A percentile compares a stretch with the other conserved stretches of the same genome.
Conservation (phyloP, 2,888 invertebrate genomes). For the Parnassius orleans region DNA sequence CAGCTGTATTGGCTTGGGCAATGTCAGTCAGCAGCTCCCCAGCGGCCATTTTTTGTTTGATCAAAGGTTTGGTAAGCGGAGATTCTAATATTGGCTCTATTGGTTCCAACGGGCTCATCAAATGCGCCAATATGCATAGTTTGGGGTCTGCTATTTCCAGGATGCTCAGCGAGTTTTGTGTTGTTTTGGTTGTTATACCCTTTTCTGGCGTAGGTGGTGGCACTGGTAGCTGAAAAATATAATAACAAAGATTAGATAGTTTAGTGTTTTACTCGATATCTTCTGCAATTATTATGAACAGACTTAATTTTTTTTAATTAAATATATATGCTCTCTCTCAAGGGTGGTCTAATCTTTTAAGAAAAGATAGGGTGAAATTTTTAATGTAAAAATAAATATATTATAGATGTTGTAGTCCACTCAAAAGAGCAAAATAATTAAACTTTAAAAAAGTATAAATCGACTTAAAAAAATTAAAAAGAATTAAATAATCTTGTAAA, state of each 20-base stretch:
- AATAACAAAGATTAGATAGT: not conserved
- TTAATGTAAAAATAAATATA: no score
- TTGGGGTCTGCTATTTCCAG: conserved; percentile 94
- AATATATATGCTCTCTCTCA: no score
- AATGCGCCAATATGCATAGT: conserved; percentile 91
- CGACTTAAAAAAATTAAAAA: no score
- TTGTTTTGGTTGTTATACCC: conserved; percentile 81
- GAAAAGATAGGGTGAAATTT: no score
- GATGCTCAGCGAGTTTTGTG: conserved; percentile 85
- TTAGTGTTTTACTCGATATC: not conserved
- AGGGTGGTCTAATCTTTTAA: no score
- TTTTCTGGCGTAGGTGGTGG: conserved; percentile 84
- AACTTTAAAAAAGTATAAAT: no score
- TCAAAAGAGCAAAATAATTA: no score
- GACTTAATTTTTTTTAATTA: no score
- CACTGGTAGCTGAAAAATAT: conserved; percentile 76
- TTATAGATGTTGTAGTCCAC: no score
- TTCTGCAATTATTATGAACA: no score
- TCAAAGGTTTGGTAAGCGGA: conserved; percentile 88
- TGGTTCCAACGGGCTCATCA: conserved; percentile 93
- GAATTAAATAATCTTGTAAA: no score
- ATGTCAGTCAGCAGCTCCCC: conserved; percentile 89
- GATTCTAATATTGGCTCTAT: conserved; percentile 93
- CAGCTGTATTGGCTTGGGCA: conserved; percentile 86
- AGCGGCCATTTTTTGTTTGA: conserved; percentile 89